A percentile compares a stretch with the other conserved stretches of the same genome.
Conservation (phyloP, 2,797 vertebrate genomes). For the Enteromius thamalakanensis region DNA sequence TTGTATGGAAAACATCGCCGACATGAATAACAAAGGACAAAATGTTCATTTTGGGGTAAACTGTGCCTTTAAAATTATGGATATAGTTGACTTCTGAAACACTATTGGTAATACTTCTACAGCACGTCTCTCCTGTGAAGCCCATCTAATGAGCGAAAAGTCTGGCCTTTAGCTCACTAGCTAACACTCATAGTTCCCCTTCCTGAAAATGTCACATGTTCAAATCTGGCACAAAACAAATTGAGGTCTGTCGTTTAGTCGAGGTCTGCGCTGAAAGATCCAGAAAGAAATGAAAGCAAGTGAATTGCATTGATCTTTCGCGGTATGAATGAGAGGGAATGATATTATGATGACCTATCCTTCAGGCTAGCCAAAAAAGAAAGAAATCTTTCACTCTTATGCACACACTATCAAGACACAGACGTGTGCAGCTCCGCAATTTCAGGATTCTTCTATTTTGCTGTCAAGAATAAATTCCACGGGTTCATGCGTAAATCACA, state of each 20-base stretch:
- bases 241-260: slow-evolving; percentile 29
- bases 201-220: slow-evolving; percentile 44
- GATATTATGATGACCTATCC: slow-evolving; percentile 23
- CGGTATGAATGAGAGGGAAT: slow-evolving; percentile 14
- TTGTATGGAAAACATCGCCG: not conserved
- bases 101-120: not conserved
- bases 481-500: slow-evolving; percentile 16
- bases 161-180: slow-evolving; percentile 39
- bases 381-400: slow-evolving; percentile 17
- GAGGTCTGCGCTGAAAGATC: slow-evolving; percentile 23
- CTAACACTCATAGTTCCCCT: slow-evolving; percentile 30
- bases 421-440: not conserved
- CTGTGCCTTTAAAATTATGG: not conserved
- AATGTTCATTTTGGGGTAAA: not conserved
- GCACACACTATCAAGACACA: slow-evolving; percentile 13
- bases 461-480: slow-evolving; percentile 17
- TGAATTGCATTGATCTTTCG: slow-evolving; percentile 21
- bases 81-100: slow-evolving; percentile 1
- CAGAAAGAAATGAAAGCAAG: slow-evolving; percentile 41
- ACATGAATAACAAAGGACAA: not conserved
- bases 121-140: slow-evolving; percentile 15
- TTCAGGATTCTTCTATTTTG: slow-evolving; percentile 24
- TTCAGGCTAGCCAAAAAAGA: slow-evolving; percentile 1
- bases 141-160: slow-evolving; percentile 22
- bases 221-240: slow-evolving; percentile 35